Evolutionary conservation across 2,797 vertebrate genomes (phyloP).

Genomic region (Florisuga fusca): DNA sequence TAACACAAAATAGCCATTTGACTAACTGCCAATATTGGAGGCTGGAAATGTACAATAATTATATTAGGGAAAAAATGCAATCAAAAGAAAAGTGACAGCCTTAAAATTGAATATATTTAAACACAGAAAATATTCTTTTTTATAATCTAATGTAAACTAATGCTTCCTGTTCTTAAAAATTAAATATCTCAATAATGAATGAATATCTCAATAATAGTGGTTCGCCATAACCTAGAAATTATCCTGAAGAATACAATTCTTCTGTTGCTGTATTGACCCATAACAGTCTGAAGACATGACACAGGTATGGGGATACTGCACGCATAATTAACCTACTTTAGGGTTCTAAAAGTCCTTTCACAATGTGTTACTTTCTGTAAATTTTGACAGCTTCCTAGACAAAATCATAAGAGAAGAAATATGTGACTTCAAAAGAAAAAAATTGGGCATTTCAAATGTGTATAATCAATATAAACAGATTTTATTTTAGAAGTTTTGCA

Average conservation of each 20-base stretch:
- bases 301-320: background rate
- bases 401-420: background rate
- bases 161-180: background rate
- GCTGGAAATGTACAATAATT: background rate
- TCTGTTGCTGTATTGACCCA: background rate
- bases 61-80: background rate
- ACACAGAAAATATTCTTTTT: background rate
- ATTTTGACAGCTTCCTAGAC: background rate
- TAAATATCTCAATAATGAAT: background rate
- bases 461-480: background rate
- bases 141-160: background rate
- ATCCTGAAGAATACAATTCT: background rate
- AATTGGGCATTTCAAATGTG: fast-evolving
- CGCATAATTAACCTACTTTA: background rate
- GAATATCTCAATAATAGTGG: background rate
- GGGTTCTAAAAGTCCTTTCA: background rate
- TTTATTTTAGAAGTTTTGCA: background rate
- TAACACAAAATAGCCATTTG: conserved; percentile 37
- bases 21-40: background rate
- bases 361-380: background rate
- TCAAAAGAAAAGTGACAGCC: background rate
- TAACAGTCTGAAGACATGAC: background rate
- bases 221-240: background rate
- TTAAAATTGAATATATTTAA: background rate
- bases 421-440: background rate